Evolutionary conservation across 2,888 invertebrate species (phyloP).

Genomic region (Xestia sexstrigata): DNA sequence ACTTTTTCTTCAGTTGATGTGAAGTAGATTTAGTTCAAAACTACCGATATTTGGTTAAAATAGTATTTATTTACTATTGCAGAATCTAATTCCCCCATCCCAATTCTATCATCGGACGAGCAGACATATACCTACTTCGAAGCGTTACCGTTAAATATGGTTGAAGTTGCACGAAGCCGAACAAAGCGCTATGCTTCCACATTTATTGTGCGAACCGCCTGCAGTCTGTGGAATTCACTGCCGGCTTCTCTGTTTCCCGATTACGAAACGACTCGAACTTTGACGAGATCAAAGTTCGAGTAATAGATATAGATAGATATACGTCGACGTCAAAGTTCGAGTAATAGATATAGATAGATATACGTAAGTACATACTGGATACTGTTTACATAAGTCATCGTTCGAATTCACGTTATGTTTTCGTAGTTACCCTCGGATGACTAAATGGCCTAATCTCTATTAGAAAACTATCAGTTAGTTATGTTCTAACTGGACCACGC

Average conservation of each 20-base stretch:
- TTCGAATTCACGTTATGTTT: neutral
- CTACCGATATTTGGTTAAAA: neutral
- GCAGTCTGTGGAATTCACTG: no score
- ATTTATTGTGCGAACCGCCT: no score
- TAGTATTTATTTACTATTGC: neutral
- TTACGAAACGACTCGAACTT: no score
- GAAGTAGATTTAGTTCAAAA: neutral
- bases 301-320: no score
- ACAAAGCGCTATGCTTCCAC: no score
- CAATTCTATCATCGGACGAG: neutral
- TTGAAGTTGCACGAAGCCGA: no score
- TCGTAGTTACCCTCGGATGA: neutral
- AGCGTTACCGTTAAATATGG: no score
- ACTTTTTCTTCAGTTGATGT: neutral
- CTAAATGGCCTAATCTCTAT: conserved; percentile 7
- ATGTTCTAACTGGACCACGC: neutral
- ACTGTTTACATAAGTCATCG: neutral
- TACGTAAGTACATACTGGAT: no score
- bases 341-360: neutral
- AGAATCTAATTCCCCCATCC: neutral
- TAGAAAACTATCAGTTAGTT: conserved; percentile 23
- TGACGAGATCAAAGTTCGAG: no score
- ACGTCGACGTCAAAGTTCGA: neutral
- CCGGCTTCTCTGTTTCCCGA: neutral
- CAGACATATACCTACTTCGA: no score